Conservation (phyloP, 2,797 vertebrate genomes). For the Scolopax rusticola region DNA sequence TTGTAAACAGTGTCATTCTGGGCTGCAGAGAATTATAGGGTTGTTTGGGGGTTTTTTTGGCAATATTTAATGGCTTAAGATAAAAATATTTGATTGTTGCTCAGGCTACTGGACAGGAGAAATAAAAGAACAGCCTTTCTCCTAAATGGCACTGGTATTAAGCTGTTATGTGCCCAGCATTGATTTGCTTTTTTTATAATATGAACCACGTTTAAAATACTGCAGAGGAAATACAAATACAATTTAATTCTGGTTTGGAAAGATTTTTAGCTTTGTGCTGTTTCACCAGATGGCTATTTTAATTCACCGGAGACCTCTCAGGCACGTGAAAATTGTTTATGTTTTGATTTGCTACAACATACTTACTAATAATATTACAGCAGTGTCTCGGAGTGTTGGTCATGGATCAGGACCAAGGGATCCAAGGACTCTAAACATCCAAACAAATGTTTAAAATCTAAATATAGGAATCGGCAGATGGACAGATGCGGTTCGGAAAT, state of each 20-base stretch:
- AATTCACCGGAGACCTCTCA: not conserved
- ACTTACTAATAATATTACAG: not conserved
- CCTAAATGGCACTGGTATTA: not conserved
- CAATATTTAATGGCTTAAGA: not conserved
- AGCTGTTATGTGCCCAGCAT: not conserved
- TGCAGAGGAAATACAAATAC: not conserved
- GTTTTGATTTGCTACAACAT: not conserved
- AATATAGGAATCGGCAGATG: not conserved
- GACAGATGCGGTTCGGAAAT: not conserved
- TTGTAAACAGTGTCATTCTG: not conserved
- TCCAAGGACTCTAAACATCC: not conserved
- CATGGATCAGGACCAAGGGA: not conserved
- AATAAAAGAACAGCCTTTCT: not conserved
- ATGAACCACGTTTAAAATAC: not conserved
- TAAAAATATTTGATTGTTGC: not conserved
- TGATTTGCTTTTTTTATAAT: constrained; percentile 11
- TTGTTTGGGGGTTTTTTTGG: not conserved
- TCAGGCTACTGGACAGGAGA: constrained; percentile 4
- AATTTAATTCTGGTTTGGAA: not conserved
- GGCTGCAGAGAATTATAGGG: not conserved
- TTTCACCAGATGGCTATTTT: constrained; percentile 14
- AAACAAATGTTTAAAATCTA: not conserved
- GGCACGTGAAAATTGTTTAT: not conserved
- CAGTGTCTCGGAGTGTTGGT: not conserved
- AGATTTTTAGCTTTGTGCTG: not conserved